phyloP scores from a whole-genome alignment of 1,140 invertebrate species.

The Pentalonia nigronervosa region DNA sequence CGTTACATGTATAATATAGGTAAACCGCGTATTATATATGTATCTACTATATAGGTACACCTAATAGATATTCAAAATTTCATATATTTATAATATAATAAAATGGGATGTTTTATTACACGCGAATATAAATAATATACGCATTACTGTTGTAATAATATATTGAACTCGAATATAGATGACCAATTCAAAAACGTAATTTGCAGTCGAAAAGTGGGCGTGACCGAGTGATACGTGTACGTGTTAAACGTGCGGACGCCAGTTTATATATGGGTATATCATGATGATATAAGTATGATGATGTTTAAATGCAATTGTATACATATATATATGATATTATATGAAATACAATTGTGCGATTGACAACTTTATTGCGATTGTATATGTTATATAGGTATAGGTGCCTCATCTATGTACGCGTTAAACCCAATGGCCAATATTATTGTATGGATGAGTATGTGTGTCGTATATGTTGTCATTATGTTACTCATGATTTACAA shows the following conservation, averaged over 20 bases:
- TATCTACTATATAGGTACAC: not conserved
- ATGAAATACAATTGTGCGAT: not conserved
- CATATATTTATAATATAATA: not conserved
- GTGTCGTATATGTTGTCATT: not conserved
- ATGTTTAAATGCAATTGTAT: constrained; percentile 1
- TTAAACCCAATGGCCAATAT: not conserved
- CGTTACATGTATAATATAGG: not conserved
- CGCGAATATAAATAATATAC: not conserved
- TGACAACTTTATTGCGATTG: not conserved
- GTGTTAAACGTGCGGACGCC: not conserved
- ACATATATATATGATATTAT: not conserved
- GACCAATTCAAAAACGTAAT: constrained; percentile 33
- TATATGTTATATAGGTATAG: not conserved
- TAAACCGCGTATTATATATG: not conserved
- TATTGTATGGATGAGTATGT: no score
- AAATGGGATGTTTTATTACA: not conserved
- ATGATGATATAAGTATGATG: not conserved
- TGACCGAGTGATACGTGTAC: not conserved
- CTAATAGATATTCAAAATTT: not conserved
- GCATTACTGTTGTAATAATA: not conserved
- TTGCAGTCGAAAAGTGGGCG: constrained; percentile 37
- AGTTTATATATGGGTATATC: not conserved
- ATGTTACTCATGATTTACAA: not conserved
- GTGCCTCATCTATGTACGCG: no score
- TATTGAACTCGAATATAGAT: not conserved